These are phyloP conservation scores for Chaetodon trifasciatus DNA, from an alignment of 2,797 vertebrate species.

Conservation along the genomic window DNA sequence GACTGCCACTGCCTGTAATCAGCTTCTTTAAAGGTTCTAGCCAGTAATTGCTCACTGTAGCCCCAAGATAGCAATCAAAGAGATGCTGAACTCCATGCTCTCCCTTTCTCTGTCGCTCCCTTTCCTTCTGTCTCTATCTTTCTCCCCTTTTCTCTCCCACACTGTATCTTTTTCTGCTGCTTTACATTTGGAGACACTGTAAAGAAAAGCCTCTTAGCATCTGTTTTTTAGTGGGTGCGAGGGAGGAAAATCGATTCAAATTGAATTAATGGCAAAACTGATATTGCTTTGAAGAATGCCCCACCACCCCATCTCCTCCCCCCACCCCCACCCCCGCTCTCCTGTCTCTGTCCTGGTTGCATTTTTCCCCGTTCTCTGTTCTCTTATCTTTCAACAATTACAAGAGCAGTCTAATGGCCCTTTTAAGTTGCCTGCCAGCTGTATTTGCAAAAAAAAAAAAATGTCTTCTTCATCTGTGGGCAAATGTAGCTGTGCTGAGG, in stretches of 20 bases:
- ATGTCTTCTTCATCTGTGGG: slow-evolving; percentile 80
- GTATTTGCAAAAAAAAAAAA: slow-evolving; percentile 81
- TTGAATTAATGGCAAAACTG: slow-evolving; percentile 86
- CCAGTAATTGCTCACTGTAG: slow-evolving; percentile 90
- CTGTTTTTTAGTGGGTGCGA: slow-evolving; percentile 79
- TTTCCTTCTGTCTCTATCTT: slow-evolving; percentile 57
- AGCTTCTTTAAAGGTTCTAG: slow-evolving; percentile 89
- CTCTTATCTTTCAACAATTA: slow-evolving; percentile 87
- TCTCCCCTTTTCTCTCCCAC: slow-evolving; percentile 33
- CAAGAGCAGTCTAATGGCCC: slow-evolving; percentile 84
- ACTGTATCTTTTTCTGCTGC: slow-evolving; percentile 47
- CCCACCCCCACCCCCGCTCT: slow-evolving; percentile 7
- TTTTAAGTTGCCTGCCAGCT: slow-evolving; percentile 86
- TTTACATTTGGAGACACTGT: slow-evolving; percentile 69
- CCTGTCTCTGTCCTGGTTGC: slow-evolving; percentile 73
- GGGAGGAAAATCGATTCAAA: slow-evolving; percentile 83
- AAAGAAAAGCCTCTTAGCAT: slow-evolving; percentile 80
- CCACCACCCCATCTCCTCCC: slow-evolving; percentile 17
- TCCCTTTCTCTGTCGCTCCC: slow-evolving; percentile 58
- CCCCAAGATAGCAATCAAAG: slow-evolving; percentile 93
- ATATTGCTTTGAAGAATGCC: slow-evolving; percentile 87
- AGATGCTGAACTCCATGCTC: slow-evolving; percentile 86
- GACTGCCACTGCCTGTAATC: slow-evolving; percentile 86
- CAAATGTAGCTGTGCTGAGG: slow-evolving; percentile 69
- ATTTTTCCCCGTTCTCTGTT: slow-evolving; percentile 78